Evolutionary conservation across 2,888 invertebrate species (phyloP), one percentile per base, ranked within the genome.

Genomic region (Mongoloraphidia duomilia): DNA sequence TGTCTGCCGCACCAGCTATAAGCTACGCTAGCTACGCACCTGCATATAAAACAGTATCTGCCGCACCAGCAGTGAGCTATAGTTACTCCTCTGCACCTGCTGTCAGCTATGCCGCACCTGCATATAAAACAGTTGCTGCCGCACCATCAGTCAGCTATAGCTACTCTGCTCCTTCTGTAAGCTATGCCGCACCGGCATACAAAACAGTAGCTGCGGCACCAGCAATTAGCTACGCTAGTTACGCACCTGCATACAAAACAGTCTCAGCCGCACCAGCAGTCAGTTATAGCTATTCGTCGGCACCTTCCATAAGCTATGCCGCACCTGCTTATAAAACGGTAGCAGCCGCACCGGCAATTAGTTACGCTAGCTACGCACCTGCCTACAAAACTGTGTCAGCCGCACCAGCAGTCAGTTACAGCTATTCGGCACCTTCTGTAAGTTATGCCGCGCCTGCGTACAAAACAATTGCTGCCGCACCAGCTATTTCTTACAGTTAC

Each of bases 401-500:
- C 45, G 48, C 49, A 38, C 42, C 47, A 37, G 36, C 43, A 14
- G n/a, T 43, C 41, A 5, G 36, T 39, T 44, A 41, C 14, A 17
- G 48, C 26, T 47, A 45, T 11, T 41, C 38, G 17, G 41, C 42
- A 37, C 40, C 45, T 1, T 38, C 38, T 2, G 12, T 39, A 12
- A 26, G 40, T 9, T 47, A 44, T n/a, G 41, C 41, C 14, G 42
- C 11, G 34, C 38, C 47, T 33, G 34, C 35, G 46, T 14, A 47
- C 14, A 52, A 53, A 41, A 46, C 52, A 12, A 47, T 50, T 14
- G 54, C 55, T 43, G 57, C 55, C 26, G 44, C 44, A 11, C 44
- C 44, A 44, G 44, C 44, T 5, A 64, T 77, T 26, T 26, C 26
- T 26, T 26, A 26, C 37, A 40, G 42, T 44, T 41, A 47, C 42